These are phyloP conservation scores for Sternarchorhynchus goeldii DNA, from an alignment of 2,797 vertebrate genomes.

Conservation along the genomic window DNA sequence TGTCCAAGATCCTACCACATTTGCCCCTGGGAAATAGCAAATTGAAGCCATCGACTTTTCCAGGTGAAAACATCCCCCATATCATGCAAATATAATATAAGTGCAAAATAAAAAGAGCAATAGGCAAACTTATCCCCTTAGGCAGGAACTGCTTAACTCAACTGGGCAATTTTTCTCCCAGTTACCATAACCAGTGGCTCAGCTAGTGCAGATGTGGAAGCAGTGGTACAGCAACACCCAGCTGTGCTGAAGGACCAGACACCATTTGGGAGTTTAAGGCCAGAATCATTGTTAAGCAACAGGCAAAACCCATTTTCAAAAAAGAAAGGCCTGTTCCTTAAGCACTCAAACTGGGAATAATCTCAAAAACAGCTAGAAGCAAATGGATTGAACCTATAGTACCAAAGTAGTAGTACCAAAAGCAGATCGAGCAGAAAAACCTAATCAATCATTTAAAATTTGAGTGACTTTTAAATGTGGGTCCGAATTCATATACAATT, in stretches of 20 bases:
- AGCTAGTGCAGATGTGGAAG: not conserved
- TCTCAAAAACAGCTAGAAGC: not conserved
- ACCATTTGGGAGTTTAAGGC: not conserved
- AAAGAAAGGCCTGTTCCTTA: conserved; percentile 2
- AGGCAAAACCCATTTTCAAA: not conserved
- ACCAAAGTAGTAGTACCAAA: no score
- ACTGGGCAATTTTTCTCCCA: not conserved
- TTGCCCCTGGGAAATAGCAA: not conserved
- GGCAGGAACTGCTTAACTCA: not conserved
- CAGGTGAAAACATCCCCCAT: not conserved
- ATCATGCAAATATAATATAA: not conserved
- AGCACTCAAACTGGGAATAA: not conserved
- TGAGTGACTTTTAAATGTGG: no score
- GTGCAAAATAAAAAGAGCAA: not conserved
- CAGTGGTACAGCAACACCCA: not conserved
- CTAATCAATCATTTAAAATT: no score
- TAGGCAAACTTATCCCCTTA: not conserved
- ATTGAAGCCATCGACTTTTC: not conserved
- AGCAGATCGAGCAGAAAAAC: no score
- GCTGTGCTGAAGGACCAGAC: not conserved
- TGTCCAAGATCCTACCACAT: conserved; percentile 15
- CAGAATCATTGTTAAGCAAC: not conserved
- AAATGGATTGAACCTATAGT: no score
- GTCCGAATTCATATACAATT: no score
- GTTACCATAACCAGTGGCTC: not conserved